phyloP scores from a whole-genome alignment of 2,888 invertebrate genomes.

The Zygaena filipendulae region DNA sequence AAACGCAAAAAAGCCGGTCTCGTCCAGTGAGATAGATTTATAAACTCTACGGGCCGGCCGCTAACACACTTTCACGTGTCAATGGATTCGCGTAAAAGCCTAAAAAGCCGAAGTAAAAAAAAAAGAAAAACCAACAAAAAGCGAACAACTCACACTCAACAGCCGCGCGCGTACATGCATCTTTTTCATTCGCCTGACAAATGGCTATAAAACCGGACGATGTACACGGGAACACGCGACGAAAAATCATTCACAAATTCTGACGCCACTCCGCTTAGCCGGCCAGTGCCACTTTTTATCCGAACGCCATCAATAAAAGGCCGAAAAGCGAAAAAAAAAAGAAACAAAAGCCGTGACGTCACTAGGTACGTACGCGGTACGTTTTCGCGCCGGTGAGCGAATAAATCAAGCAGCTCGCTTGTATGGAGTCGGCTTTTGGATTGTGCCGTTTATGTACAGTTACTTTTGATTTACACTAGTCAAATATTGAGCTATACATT shows the following conservation, averaged over 20 bases:
- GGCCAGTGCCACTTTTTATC: constrained; percentile 53
- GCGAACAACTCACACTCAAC: constrained; percentile 25
- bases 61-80: constrained; percentile 68
- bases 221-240: constrained; percentile 34
- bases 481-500: constrained; percentile 33
- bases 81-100: constrained; percentile 65
- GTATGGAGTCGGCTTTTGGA: constrained; percentile 55
- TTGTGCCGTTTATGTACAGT: constrained; percentile 48
- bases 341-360: constrained; percentile 53
- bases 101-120: constrained; percentile 48
- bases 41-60: constrained; percentile 52
- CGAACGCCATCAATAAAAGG: constrained; percentile 61
- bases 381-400: constrained; percentile 52
- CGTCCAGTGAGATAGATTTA: constrained; percentile 49
- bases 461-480: constrained; percentile 53
- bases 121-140: constrained; percentile 26
- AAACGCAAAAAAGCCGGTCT: constrained; percentile 28
- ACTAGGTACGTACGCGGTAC: constrained; percentile 60
- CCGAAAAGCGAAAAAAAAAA: constrained; percentile 34
- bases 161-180: constrained; percentile 48
- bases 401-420: constrained; percentile 56
- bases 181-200: constrained; percentile 63
- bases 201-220: constrained; percentile 60
- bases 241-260: constrained; percentile 64
- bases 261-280: constrained; percentile 49